Base-by-base conservation (phyloP, 1,140 invertebrate species). In the Drosophila repleta region DNA sequence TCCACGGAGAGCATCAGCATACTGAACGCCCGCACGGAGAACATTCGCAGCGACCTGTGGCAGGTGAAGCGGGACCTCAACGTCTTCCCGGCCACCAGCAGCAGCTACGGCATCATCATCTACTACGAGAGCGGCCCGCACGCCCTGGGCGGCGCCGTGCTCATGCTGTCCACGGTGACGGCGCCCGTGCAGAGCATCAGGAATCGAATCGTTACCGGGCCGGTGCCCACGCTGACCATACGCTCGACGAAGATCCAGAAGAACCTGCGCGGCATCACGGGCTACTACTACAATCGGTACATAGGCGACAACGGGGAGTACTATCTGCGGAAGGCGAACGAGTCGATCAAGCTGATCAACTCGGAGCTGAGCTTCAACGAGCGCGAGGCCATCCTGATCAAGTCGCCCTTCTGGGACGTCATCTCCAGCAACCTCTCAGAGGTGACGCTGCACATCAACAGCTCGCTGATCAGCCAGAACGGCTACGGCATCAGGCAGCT, bases 231-330 rank as follows among this genome's bases (percentile, higher is more conserved):
- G 0, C 87, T 97, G 7, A 94, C 93, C 55, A 92, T 97, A 8
- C 91, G 92, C 0, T 95, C 96, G 45, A 94, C 95, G 0, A 95
- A 94, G 91, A 96, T 99, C 18, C 95, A 95, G 81, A 93, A 95
- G 53, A 99, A 99, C 84, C 93, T 94, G 0, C 93, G 95, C 80
- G 98, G 98, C 10, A 93, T 99, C 21, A 94, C 96, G 18, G 95
- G 95, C 0, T 95, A 95, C 2, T 98, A 97, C 90, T 99, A 99
- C 89, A 99, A 99, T 92, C 93, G 96, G 18, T 97, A 96, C 85
- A 92, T 96, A 21, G 96, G 97, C 85, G 96, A 97, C 90, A 91
- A 95, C 45, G 96, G 96, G 0, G 96, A 98, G 90, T 95, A 97
- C 80, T 97, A 96, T 80, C 92, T 98, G 61, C 92, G 97, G 21